Base-by-base conservation (phyloP, 2,888 invertebrate genomes). In the Eristalis tenax region DNA sequence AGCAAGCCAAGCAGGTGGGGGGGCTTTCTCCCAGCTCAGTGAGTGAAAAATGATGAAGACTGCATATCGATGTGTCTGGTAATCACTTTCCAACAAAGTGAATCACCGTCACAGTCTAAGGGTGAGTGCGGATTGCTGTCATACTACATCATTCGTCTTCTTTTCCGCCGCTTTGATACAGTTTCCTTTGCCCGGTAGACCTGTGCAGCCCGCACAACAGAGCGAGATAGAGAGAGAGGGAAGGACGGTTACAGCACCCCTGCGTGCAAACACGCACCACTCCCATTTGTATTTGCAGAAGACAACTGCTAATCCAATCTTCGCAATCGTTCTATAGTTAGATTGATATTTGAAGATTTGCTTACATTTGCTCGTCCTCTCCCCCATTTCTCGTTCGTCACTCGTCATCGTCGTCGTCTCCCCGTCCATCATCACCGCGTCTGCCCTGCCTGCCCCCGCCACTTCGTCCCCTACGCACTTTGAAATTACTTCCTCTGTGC, bases 61-160 rank as follows among this genome's bases (percentile, higher is more conserved):
- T 68, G 56, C 71, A 79, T 87, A 56, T 79, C 68, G 71, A 79
- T 76, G 79, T 83, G 76, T 80, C 83, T 83, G 79, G 79, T 83
- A 87, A 87, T 87, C 83, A 83, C 76, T 87, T 83, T 79, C 68
- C 75, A 66, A 59, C 75, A 66, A 87, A 83, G 71, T 80, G 83
- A 87, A 83, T 83, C 83, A 87, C 63, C 76, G 74, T 66, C 35
- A 26, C 10, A 57, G 80, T 35, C 75, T 56, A 66, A 40, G 69
- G 57, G 65, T 57, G 71, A 59, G 61, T 74, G 40, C 76, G 75
- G 71, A 74, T 78, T 69, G 23, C 63, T 75, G 66, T 35, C 71
- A 66, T 83, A 79, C 71, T 73, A 75, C 75, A 76, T 38, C 64
- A 68, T 74, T 83, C 57, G 70, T 18, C 32, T 70, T 77, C 63